These are phyloP conservation scores for Syrphus vitripennis DNA, from an alignment of 2,888 invertebrate genomes.

Conservation along the genomic window DNA sequence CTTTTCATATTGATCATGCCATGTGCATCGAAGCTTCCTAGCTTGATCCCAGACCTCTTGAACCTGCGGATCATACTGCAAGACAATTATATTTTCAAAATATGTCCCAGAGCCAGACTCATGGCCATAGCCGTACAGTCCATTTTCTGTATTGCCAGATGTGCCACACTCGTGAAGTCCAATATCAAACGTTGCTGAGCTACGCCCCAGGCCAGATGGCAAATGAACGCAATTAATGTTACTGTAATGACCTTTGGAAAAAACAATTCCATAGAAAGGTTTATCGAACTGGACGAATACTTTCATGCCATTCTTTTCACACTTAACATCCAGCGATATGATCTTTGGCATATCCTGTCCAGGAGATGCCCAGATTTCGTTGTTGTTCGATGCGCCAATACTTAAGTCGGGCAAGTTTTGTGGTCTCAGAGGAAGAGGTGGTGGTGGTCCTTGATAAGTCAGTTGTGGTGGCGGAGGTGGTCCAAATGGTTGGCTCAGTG, in stretches of 20 bases:
- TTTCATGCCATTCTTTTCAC: conserved; percentile 96
- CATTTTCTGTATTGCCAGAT: conserved; percentile 94
- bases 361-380: conserved; percentile 93
- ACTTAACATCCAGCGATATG: conserved; percentile 94
- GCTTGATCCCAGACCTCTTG: conserved; percentile 98
- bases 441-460: conserved; percentile 89
- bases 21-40: conserved; percentile 93
- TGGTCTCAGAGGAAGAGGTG: conserved; percentile 80
- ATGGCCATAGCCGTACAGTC: conserved; percentile 92
- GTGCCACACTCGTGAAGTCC: conserved; percentile 96
- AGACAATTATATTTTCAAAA: conserved; percentile 96
- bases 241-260: conserved; percentile 96
- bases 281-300: conserved; percentile 96
- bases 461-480: conserved; percentile 83
- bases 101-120: conserved; percentile 95
- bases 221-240: conserved; percentile 95
- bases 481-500: conserved; percentile 82
- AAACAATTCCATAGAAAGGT: conserved; percentile 97
- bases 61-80: conserved; percentile 96
- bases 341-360: conserved; percentile 96
- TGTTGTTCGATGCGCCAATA: conserved; percentile 81
- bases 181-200: conserved; percentile 94
- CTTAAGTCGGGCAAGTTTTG: conserved; percentile 78
- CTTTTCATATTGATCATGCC: conserved; percentile 98
- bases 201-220: conserved; percentile 92